Base-by-base conservation (phyloP, 30 jellyfish, hydroid and myxozoan species). In the Nemopilema nomurai region DNA sequence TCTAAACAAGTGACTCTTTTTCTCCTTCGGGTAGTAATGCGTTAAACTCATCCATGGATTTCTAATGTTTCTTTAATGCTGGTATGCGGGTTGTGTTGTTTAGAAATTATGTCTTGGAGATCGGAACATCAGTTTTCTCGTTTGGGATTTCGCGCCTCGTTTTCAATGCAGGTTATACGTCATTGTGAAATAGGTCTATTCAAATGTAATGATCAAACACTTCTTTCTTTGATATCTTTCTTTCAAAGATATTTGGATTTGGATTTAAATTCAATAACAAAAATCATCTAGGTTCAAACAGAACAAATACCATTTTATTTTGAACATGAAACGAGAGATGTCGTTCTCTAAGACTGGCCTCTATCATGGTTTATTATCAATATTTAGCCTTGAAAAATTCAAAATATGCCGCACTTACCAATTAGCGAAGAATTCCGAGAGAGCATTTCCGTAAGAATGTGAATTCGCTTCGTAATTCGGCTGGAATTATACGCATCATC, bases 381-480 rank as follows among this genome's bases (percentile, higher is more conserved):
- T n/a, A 4, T 33, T 67, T 1, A 18, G 41, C 71, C 71, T 41
- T 32, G 84, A 18, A 31, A 4, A n/a, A n/a, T n/a, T n/a, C n/a
- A n/a, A n/a, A n/a, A n/a, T n/a, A n/a, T 41, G 57, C 13, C 13
- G 57, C 57, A 41, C 57, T 3, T 41, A 41, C 57, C 57, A 41
- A 41, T 41, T 41, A n/a, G n/a, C n/a, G 76, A 77, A n/a, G 63
- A 26, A 18, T 57, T 25, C 16, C 51, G 90, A n/a, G 90, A 82
- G 18, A 82, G 50, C 16, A 82, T 32, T 17, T 69, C 90, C 68
- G 71, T n/a, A 50, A 82, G 77, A n/a, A 69, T 28, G 51, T 82
- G 90, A 1, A 82, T 82, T 21, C 90, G 25, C 64, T 69, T 82
- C 50, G 90, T 82, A 1, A 71, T 41, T 8, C 90, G 84, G n/a